These are phyloP conservation scores for Melinaea menophilus DNA, from an alignment of 2,888 invertebrate species.

Conservation along the genomic window DNA sequence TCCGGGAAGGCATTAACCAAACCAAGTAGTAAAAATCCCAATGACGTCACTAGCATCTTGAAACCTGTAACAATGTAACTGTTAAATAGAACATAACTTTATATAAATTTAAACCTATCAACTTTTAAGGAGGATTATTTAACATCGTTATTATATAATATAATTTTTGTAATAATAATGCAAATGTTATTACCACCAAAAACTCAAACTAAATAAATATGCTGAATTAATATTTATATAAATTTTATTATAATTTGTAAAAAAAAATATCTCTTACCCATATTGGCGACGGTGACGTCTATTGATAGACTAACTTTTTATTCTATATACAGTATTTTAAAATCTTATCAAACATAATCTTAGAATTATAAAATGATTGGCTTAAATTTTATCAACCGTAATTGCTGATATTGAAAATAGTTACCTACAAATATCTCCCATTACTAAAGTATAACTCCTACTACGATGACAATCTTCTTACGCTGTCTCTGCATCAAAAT, in stretches of 20 bases:
- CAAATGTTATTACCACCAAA: too few relatives aligned
- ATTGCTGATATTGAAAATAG: slow-evolving; percentile 4
- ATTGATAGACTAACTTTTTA: slow-evolving; percentile 46
- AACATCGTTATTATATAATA: too few relatives aligned
- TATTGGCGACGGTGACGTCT: slow-evolving; percentile 47
- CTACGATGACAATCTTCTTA: too few relatives aligned
- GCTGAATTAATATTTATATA: background rate
- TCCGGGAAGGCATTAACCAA: slow-evolving; percentile 47
- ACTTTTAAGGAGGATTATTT: too few relatives aligned
- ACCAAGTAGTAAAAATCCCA: slow-evolving; percentile 49
- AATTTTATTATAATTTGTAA: background rate
- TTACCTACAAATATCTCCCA: background rate
- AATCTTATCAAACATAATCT: slow-evolving; percentile 24
- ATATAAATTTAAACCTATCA: background rate
- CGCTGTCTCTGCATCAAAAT: too few relatives aligned
- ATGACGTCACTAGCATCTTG: slow-evolving; percentile 47
- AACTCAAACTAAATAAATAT: too few relatives aligned
- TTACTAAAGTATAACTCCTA: too few relatives aligned
- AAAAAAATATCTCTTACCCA: slow-evolving; percentile 51
- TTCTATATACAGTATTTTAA: slow-evolving; percentile 18
- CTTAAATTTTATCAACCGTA: slow-evolving; percentile 8
- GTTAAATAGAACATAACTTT: background rate
- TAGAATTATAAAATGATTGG: slow-evolving; percentile 13
- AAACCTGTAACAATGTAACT: slow-evolving; percentile 41
- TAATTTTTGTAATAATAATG: too few relatives aligned